Evolutionary conservation across 1,140 invertebrate genomes (phyloP), one percentile per base, ranked within the genome.

Genomic region (Phthorimaea operculella): DNA sequence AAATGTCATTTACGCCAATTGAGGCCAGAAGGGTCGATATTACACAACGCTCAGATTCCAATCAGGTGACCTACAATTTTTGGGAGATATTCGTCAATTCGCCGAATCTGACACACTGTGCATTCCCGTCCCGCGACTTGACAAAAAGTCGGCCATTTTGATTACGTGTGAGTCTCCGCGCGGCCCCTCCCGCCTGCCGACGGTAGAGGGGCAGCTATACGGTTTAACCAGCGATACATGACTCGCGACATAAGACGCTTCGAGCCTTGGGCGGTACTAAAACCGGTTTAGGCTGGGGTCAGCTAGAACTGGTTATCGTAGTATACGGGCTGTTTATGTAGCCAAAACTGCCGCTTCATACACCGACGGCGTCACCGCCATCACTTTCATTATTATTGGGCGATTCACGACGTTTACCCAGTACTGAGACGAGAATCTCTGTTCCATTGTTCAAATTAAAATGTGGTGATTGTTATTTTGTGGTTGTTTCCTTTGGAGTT

Each of bases 361-460:
- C 79, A 79, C 72, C 73, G 76, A 80, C 76, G 79, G 76, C 81
- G 78, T 76, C 74, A 73, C 70, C 62, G 74, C 78, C 78, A 81
- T 84, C 78, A 80, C 78, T 81, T 83, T 83, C 82, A 83, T 85
- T 85, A 85, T 85, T 83, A 85, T 85, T 80, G 74, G 74, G 74
- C 79, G 76, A 85, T 85, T 83, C 76, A 76, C 74, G 74, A 73
- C 79, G 79, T 83, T 83, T 83, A 83, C 77, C 66, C 76, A 70
- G 66, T 68, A 74, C 64, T 74, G 63, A 21, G 48, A 28, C 60
- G 61, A 59, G 68, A 75, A 76, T 79, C 75, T 79, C 71, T 68
- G 72, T 73, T 70, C 70, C 69, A 66, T 68, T 69, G 66, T 76
- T 77, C 74, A 76, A 28, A 81, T 81, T 81, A 77, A 74, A 81